A percentile compares a stretch with the other conserved stretches of the same genome.
These are phyloP conservation scores for Lepas anatifera DNA, from an alignment of 2,888 invertebrate species.

Conservation along the genomic window DNA sequence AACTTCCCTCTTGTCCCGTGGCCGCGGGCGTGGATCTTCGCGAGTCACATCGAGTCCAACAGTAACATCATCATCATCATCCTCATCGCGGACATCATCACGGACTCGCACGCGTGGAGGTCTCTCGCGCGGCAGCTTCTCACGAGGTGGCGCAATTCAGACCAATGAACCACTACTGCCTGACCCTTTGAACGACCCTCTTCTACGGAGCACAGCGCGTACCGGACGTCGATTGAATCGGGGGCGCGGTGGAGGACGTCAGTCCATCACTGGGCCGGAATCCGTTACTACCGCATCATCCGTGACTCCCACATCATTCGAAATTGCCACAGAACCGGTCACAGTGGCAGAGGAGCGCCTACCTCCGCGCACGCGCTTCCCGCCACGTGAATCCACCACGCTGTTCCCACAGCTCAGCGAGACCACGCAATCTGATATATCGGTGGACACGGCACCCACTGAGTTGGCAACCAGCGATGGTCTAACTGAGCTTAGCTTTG, in stretches of 20 bases:
- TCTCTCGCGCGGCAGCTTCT: background rate
- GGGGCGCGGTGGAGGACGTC: slow-evolving; percentile 54
- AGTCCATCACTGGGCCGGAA: slow-evolving; percentile 41
- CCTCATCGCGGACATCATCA: no score
- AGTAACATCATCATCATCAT: no score
- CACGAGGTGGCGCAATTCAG: background rate
- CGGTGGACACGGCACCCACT: no score
- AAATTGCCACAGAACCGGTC: background rate
- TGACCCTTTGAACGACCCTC: background rate
- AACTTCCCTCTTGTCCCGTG: no score
- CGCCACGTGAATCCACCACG: background rate
- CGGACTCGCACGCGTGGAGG: no score
- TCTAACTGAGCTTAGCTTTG: no score
- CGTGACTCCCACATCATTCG: background rate
- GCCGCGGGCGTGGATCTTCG: no score
- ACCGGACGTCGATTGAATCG: slow-evolving; percentile 32
- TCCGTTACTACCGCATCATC: background rate
- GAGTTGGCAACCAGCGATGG: no score
- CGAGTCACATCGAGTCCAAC: no score
- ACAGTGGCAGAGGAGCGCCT: background rate
- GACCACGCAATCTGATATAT: background rate
- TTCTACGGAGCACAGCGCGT: background rate
- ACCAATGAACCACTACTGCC: no score
- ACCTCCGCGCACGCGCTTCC: slow-evolving; percentile 3
- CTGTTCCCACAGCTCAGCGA: background rate